Conservation (phyloP, 2,113 vertebrate genomes). For the Oreotrochilus melanogaster region DNA sequence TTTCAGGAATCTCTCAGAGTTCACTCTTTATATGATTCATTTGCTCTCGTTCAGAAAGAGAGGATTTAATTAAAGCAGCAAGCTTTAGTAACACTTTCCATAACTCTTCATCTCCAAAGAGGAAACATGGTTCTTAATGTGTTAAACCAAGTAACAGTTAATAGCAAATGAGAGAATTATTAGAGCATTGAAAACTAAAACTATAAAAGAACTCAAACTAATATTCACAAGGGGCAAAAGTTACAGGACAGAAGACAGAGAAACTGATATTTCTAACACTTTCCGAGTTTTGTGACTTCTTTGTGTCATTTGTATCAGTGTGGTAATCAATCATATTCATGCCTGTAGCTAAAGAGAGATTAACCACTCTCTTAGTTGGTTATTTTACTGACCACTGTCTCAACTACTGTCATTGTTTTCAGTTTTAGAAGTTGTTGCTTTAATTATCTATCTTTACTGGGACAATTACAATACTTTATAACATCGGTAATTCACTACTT, state of each 20-base stretch:
- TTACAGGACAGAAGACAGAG: neutral
- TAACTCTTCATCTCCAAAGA: neutral
- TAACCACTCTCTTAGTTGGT: neutral
- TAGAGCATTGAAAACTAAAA: neutral
- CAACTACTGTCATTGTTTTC: neutral
- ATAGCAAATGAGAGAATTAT: neutral
- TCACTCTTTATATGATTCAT: neutral
- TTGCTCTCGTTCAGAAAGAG: neutral
- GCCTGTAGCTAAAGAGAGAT: neutral
- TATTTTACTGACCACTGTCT: neutral
- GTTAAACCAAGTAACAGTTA: neutral
- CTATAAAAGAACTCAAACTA: neutral
- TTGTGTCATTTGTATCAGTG: neutral
- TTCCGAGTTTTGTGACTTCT: neutral
- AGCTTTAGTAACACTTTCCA: neutral
- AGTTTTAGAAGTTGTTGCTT: neutral
- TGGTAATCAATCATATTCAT: neutral
- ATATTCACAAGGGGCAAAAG: neutral
- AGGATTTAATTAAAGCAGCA: conserved; percentile 9
- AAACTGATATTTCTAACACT: neutral
- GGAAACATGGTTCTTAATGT: neutral
- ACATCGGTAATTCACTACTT: neutral
- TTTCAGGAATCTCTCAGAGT: neutral
- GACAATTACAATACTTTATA: neutral
- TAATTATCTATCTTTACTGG: neutral